A percentile compares a stretch with the other conserved stretches of the same genome.
Evolutionary conservation across 1,140 invertebrate genomes (phyloP).

Genomic region (Cepaea nemoralis): DNA sequence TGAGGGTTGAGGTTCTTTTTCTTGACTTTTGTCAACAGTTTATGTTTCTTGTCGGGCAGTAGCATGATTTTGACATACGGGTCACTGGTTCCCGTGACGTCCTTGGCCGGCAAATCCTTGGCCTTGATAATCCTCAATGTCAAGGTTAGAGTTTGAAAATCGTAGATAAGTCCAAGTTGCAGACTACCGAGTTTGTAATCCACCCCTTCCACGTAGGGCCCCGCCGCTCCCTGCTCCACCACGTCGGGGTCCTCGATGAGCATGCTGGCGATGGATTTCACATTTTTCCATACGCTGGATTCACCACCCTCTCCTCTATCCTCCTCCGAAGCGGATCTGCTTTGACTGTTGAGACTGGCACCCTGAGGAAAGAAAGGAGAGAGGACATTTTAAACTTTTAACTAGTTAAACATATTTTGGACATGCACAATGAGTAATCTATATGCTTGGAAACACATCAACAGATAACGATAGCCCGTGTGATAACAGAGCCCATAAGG

Average conservation of each 20-base stretch:
- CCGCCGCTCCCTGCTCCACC: constrained; percentile 52
- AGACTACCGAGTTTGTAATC: constrained; percentile 75
- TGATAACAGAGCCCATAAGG: too few relatives aligned
- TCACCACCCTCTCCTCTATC: constrained; percentile 42
- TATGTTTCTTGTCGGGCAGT: constrained; percentile 94
- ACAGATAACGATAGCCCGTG: too few relatives aligned
- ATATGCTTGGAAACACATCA: too few relatives aligned
- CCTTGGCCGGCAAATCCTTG: constrained; percentile 93
- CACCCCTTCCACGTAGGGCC: constrained; percentile 60
- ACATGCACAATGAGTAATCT: too few relatives aligned
- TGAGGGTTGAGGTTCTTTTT: constrained; percentile 92
- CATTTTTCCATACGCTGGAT: constrained; percentile 43
- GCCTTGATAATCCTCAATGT: constrained; percentile 82
- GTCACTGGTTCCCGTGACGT: constrained; percentile 90
- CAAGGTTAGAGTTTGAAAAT: constrained; percentile 93
- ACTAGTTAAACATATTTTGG: neutral
- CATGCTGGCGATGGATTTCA: constrained; percentile 60
- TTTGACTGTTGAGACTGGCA: constrained; percentile 50
- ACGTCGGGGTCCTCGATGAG: constrained; percentile 62
- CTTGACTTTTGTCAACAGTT: constrained; percentile 97
- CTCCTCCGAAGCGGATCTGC: constrained; percentile 52
- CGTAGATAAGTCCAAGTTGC: constrained; percentile 94
- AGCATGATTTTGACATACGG: constrained; percentile 82
- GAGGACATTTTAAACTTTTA: too few relatives aligned
- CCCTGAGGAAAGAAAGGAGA: constrained; percentile 40